Evolutionary conservation across 2,888 invertebrate genomes (phyloP).

Genomic region (Dromius quadrimaculatus): DNA sequence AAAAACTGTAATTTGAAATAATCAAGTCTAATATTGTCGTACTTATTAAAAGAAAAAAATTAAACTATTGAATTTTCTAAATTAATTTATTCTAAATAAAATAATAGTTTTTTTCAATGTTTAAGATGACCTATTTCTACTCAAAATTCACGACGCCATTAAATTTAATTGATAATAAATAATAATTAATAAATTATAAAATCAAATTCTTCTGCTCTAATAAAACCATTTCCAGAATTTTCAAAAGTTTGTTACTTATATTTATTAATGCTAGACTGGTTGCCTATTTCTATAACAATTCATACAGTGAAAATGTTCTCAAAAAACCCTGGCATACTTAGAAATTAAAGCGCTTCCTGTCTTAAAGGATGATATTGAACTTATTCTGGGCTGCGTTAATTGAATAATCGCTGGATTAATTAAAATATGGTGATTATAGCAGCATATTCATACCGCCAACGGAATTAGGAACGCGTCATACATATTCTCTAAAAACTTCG

Average conservation of each 20-base stretch:
- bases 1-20: constrained; percentile 32
- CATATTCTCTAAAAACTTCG: no score
- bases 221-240: no score
- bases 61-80: no score
- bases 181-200: no score
- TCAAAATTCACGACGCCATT: no score
- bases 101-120: no score
- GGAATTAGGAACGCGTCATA: background rate
- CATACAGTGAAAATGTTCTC: background rate
- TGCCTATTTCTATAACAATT: background rate
- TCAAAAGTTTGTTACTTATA: background rate
- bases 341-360: constrained; percentile 32
- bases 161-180: no score
- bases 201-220: background rate
- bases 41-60: background rate
- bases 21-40: background rate
- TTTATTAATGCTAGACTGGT: background rate
- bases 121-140: no score
- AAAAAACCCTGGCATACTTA: constrained; percentile 1
- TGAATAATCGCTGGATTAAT: constrained; percentile 42
- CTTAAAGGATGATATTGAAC: constrained; percentile 16
- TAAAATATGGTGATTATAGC: constrained; percentile 31
- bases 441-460: constrained; percentile 29
- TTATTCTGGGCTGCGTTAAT: constrained; percentile 31
- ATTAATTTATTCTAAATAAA: no score